phyloP scores from a whole-genome alignment of 2,888 invertebrate species.

The Teinopalpus imperialis region DNA sequence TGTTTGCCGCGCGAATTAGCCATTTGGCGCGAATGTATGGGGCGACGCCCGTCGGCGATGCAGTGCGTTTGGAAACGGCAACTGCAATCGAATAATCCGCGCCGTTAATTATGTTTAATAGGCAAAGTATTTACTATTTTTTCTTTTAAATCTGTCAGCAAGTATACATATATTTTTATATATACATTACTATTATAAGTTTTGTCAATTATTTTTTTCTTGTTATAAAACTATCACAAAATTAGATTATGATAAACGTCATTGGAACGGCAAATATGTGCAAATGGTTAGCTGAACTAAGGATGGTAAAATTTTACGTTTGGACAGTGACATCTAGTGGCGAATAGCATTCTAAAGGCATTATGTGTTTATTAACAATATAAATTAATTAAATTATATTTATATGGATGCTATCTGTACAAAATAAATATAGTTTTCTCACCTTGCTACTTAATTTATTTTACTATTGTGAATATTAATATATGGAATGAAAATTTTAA shows the following conservation, averaged over 20 bases:
- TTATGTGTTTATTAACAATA: too few species aligned
- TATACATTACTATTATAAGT: background rate
- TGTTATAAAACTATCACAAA: background rate
- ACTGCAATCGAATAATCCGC: slow-evolving; percentile 42
- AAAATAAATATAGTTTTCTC: too few species aligned
- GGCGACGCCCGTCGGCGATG: slow-evolving; percentile 56
- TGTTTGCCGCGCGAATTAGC: slow-evolving; percentile 78
- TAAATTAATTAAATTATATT: too few species aligned
- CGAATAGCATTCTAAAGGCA: slow-evolving; percentile 55
- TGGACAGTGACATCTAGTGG: slow-evolving; percentile 58
- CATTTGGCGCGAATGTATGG: slow-evolving; percentile 71
- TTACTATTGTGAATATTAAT: too few species aligned
- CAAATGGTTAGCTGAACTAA: too few species aligned
- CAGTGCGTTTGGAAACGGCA: slow-evolving; percentile 35
- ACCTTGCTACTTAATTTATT: too few species aligned
- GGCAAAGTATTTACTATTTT: slow-evolving; percentile 29
- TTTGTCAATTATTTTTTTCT: too few species aligned
- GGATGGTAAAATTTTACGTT: too few species aligned
- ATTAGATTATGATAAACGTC: background rate
- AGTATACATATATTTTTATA: slow-evolving; percentile 2
- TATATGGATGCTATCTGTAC: background rate
- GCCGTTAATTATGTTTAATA: slow-evolving; percentile 36
- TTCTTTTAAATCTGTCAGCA: slow-evolving; percentile 8
- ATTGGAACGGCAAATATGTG: background rate
- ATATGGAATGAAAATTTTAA: too few species aligned